phyloP scores from a whole-genome alignment of 2,113 vertebrate species.

The Nipponia nippon region DNA sequence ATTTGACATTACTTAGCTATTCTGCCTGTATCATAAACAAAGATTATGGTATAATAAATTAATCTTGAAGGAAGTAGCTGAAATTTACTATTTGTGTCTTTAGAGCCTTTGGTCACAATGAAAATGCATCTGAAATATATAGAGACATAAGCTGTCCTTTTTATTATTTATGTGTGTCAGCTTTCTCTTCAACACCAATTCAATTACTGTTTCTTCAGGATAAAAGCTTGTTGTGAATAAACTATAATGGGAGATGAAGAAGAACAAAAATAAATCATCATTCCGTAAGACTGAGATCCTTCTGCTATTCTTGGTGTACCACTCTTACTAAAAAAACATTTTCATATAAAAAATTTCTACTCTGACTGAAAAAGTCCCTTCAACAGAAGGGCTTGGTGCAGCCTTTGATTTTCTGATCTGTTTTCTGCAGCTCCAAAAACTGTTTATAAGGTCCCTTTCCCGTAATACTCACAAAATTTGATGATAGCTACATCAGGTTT shows the following conservation, averaged over 20 bases:
- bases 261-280: neutral
- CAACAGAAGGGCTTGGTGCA: neutral
- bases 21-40: slow-evolving; percentile 49
- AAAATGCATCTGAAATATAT: slow-evolving; percentile 40
- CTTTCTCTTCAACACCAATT: slow-evolving; percentile 48
- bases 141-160: neutral
- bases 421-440: neutral
- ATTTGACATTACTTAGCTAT: slow-evolving; percentile 47
- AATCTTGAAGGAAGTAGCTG: slow-evolving; percentile 21
- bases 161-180: slow-evolving; percentile 36
- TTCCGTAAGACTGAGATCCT: neutral
- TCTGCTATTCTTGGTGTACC: neutral
- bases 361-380: neutral
- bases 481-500: neutral
- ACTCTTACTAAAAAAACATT: neutral
- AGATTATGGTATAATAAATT: slow-evolving; percentile 56
- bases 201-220: slow-evolving; percentile 49
- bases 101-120: slow-evolving; percentile 13
- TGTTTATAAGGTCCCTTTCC: neutral
- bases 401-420: neutral
- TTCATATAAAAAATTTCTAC: neutral
- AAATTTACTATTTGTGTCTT: slow-evolving; percentile 50
- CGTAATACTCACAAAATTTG: neutral
- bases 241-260: slow-evolving; percentile 12
- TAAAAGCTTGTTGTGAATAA: slow-evolving; percentile 47